Conservation (phyloP, 1,140 invertebrate species). For the Diachasma alloeum region DNA sequence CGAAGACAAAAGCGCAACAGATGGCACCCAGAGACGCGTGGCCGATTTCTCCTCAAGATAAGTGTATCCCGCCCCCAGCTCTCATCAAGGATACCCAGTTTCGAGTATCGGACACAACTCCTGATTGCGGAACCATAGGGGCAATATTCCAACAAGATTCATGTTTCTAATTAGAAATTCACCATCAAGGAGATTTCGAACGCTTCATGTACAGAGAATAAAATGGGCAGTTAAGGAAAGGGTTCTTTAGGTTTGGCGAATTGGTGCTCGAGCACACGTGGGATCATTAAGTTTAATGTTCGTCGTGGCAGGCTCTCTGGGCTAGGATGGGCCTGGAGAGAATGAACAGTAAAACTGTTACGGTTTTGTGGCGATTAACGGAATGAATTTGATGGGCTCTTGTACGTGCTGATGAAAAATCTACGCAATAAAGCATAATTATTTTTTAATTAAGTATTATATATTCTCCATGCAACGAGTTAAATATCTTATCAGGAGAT, state of each 20-base stretch:
- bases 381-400: neutral
- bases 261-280: neutral
- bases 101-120: neutral
- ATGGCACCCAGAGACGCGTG: slow-evolving; percentile 42
- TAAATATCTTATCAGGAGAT: too few relatives aligned
- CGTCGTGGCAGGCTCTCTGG: neutral
- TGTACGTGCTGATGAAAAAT: neutral
- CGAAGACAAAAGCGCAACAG: slow-evolving; percentile 42
- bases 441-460: neutral
- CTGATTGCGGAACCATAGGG: neutral
- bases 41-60: slow-evolving; percentile 25
- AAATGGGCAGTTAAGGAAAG: neutral
- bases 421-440: neutral
- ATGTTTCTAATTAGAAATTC: neutral
- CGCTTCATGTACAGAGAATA: neutral
- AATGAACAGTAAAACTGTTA: neutral
- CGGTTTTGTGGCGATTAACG: neutral
- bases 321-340: neutral
- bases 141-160: neutral
- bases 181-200: neutral
- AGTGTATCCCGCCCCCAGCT: neutral
- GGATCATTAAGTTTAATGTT: neutral
- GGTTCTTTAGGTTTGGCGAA: neutral
- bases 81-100: neutral
- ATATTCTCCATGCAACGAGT: too few relatives aligned